Conservation (phyloP, 2,113 vertebrate genomes). For the Laterallus jamaicensis region DNA sequence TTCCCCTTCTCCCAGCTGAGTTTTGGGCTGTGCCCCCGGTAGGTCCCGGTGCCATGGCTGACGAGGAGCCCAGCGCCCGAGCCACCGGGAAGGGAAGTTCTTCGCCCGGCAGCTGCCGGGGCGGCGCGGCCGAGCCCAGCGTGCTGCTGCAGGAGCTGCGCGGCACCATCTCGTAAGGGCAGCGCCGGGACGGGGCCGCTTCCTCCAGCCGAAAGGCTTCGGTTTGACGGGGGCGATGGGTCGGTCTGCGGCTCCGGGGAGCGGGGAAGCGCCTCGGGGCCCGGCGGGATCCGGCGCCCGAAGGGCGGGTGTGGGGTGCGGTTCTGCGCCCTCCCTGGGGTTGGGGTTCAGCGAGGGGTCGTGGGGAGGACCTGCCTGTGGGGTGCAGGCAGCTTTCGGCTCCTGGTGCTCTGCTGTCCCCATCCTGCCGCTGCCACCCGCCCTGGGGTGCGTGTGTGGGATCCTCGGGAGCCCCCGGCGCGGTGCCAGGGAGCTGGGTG, state of each 20-base stretch:
- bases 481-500: neutral
- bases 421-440: rapidly evolving
- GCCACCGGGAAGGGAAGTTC: neutral
- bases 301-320: too few relatives aligned
- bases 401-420: neutral
- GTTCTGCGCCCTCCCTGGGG: neutral
- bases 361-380: neutral
- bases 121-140: neutral
- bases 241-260: too few relatives aligned
- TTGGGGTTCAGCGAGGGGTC: neutral
- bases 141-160: constrained; percentile 33
- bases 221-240: too few relatives aligned
- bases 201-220: too few relatives aligned
- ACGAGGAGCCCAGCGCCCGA: neutral
- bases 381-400: neutral
- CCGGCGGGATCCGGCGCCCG: too few relatives aligned
- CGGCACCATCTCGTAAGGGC: constrained; percentile 42
- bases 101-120: neutral
- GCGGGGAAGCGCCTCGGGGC: too few relatives aligned
- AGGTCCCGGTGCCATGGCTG: neutral
- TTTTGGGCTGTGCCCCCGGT: rapidly evolving
- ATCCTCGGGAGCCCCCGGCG: neutral
- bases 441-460: rapidly evolving
- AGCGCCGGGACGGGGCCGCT: too few relatives aligned
- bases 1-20: neutral